These are phyloP conservation scores for Microchirus variegatus DNA, from an alignment of 2,797 vertebrate species.

Conservation along the genomic window DNA sequence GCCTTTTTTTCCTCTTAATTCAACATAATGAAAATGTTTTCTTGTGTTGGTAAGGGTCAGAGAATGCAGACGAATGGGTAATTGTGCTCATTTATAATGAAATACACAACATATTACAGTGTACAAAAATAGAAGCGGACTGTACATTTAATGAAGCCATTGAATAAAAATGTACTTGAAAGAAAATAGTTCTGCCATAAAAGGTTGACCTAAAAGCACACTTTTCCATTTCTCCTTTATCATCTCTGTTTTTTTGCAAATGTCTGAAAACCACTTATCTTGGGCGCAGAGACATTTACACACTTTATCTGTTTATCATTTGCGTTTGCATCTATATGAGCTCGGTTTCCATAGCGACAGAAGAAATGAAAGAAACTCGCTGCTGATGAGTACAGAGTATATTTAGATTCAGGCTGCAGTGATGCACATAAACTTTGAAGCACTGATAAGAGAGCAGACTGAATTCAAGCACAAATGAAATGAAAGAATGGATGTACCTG, in stretches of 20 bases:
- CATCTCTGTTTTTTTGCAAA: slow-evolving; percentile 21
- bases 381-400: slow-evolving; percentile 30
- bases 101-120: too few relatives aligned
- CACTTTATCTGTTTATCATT: slow-evolving; percentile 35
- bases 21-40: too few relatives aligned
- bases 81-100: too few relatives aligned
- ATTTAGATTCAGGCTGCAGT: slow-evolving; percentile 37
- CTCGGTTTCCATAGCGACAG: slow-evolving; percentile 61
- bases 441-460: slow-evolving; percentile 19
- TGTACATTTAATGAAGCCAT: too few relatives aligned
- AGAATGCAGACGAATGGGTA: too few relatives aligned
- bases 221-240: background rate
- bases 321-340: slow-evolving; percentile 39
- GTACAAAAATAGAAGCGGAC: too few relatives aligned
- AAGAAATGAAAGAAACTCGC: slow-evolving; percentile 25
- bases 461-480: slow-evolving; percentile 4
- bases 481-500: slow-evolving; percentile 79
- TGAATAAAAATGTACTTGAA: background rate
- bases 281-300: slow-evolving; percentile 16
- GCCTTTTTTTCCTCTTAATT: too few relatives aligned
- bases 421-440: slow-evolving; percentile 36
- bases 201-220: background rate
- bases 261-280: slow-evolving; percentile 20
- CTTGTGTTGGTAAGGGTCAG: too few relatives aligned
- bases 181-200: background rate